A percentile compares a stretch with the other conserved stretches of the same genome.
Evolutionary conservation across 1,140 invertebrate genomes (phyloP).

Genomic region (Onthophagus taurus): DNA sequence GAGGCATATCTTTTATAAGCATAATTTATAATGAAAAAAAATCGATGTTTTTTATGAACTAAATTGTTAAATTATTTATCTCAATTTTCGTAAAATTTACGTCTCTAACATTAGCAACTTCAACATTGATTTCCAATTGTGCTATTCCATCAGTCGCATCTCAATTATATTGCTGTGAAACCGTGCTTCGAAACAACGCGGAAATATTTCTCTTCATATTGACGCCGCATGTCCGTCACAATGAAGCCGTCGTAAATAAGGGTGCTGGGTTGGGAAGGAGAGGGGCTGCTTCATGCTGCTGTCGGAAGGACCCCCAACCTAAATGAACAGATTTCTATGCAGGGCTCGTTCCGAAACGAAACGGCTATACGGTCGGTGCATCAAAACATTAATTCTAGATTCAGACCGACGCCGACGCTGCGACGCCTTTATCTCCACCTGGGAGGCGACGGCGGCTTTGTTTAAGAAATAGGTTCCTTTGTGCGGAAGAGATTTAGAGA

Average conservation of each 20-base stretch:
- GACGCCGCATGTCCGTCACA: constrained; percentile 8
- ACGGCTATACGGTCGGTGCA: constrained; percentile 1
- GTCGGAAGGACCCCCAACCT: no score
- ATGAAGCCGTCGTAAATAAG: constrained; percentile 5
- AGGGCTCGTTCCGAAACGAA: constrained; percentile 2
- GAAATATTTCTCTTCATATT: constrained; percentile 8
- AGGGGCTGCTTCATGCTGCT: no score
- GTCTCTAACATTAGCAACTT: no score
- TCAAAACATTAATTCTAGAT: constrained; percentile 11
- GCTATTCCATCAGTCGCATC: constrained; percentile 6
- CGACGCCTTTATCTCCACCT: constrained; percentile 5
- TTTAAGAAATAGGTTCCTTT: no score
- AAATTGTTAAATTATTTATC: no score
- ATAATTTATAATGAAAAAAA: no score
- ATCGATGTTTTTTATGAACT: no score
- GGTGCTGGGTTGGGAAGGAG: constrained; percentile 2
- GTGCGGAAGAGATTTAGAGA: no score
- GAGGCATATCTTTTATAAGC: no score
- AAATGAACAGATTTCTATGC: constrained; percentile 10
- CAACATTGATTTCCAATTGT: no score
- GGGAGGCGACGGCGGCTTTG: no score
- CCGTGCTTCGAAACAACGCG: constrained; percentile 2
- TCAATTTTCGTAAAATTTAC: no score
- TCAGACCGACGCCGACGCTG: constrained; percentile 3
- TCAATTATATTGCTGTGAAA: constrained; percentile 11